Base-by-base conservation (phyloP, 2,797 vertebrate genomes). In the Antennarius maculatus region DNA sequence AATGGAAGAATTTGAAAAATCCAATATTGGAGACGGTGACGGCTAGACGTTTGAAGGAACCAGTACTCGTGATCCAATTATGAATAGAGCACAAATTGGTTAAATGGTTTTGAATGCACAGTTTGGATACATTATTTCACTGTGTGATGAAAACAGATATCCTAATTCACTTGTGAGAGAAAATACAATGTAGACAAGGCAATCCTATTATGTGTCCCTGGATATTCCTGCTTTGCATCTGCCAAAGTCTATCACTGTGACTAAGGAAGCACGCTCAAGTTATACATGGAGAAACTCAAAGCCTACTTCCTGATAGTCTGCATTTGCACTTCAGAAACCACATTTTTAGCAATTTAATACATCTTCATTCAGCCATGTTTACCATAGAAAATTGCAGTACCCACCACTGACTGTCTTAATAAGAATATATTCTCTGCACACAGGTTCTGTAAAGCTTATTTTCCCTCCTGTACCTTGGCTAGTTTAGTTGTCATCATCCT, bases 401-500 rank as follows among this genome's bases (percentile, higher is more conserved):
- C 52, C 28, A 66, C 27, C 42, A 43, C 52, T 63, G 61, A 49
- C 16, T 73, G 31, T 72, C 45, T 73, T 67, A 50, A 61, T 63
- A 65, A 66, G 42, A 54, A 55, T 57, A 61, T 54, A 28, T 75
- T 53, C 65, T 61, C 64, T 78, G 42, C 52, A 46, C 69, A 59
- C 80, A 53, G 68, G 72, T 61, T 61, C 69, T 42, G 67, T 78
- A 69, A 66, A 71, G 76, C 86, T 87, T 82, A 69, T 83, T 82
- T 80, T 87, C 88, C 65, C 45, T 78, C 82, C 84, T 78, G 74
- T 87, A 82, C 73, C 69, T 83, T 65, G 79, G 76, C 84, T 89
- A 86, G 90, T 91, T 87, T 81, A 86, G 80, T 89, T 93, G 88
- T 92, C 92, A 92, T 91, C 92, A 64, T 69, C 74, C 83, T 69